Conservation (phyloP, 2,888 invertebrate species). For the Hofmannophila pseudospretella region DNA sequence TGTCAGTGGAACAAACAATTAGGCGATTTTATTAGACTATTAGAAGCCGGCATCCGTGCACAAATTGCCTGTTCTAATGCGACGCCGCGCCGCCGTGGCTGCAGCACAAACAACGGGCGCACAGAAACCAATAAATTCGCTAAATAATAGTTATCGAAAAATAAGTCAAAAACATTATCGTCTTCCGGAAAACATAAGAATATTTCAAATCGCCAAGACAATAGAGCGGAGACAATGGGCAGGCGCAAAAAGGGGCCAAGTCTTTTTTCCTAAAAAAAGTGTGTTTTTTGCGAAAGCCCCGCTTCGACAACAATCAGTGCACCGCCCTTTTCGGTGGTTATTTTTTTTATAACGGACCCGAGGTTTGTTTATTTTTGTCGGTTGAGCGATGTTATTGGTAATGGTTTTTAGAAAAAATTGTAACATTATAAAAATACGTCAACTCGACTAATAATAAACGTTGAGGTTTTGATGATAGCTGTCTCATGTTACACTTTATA, state of each 20-base stretch:
- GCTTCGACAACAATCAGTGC: conserved; percentile 64
- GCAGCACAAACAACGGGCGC: conserved; percentile 33
- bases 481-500: too few species aligned
- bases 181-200: conserved; percentile 75
- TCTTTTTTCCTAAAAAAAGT: conserved; percentile 50
- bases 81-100: conserved; percentile 26
- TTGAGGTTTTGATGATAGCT: too few species aligned
- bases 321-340: conserved; percentile 48
- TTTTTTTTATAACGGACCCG: conserved; percentile 66
- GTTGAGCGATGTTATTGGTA: conserved; percentile 49
- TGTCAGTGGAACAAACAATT: conserved; percentile 41
- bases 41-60: conserved; percentile 44
- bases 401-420: conserved; percentile 35
- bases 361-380: conserved; percentile 66
- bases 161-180: conserved; percentile 71
- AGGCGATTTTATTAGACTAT: conserved; percentile 32
- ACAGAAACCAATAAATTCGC: conserved; percentile 60
- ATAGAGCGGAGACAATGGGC: conserved; percentile 71
- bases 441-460: too few species aligned
- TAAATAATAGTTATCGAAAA: conserved; percentile 75
- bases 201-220: conserved; percentile 73
- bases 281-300: conserved; percentile 61
- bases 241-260: conserved; percentile 62
- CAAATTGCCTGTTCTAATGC: conserved; percentile 49
- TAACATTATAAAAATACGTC: conserved; percentile 21